Evolutionary conservation across 1,140 invertebrate species (phyloP), one percentile per base, ranked within the genome.

Genomic region (Drosophila pectinifera): DNA sequence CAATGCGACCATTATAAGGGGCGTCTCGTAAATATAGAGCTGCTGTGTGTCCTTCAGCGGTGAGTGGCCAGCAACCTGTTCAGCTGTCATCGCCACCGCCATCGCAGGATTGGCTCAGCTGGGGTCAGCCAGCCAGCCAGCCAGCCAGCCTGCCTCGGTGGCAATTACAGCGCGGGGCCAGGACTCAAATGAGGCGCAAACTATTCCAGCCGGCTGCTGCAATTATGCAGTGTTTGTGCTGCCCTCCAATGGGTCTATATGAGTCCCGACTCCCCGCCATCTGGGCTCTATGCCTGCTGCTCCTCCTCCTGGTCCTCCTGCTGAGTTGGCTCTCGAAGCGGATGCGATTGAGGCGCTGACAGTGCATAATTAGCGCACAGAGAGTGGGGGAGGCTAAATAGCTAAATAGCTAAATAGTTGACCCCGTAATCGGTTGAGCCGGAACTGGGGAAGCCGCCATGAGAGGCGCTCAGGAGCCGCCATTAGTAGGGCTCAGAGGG

Each of bases 1-100:
- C 78, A 86, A 86, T 86, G 78, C 73, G 38, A 36, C 74, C 78
- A 70, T 70, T 80, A 69, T 70, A n/a, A n/a, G 61, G 43, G 58
- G 74, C 56, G 73, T 70, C 76, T 85, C 68, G 64, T 70, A 85
- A 73, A 78, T 72, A 72, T 73, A 61, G 54, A 36, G 59, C 54
- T 48, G 39, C 1, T 7, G 16, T 51, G 67, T 45, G 63, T 73
- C 56, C 51, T 84, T 80, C 26, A 76, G 72, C 76, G 48, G 51
- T 72, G 68, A 72, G 68, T 72, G 68, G 68, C 43, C 77, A 36
- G 11, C 48, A 49, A 31, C 26, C 54, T 48, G 46, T 57, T 41
- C 18, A 22, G 16, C 22, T 56, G 48, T 59, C 48, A 59, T 65
- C 62, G n/a, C n/a, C n/a, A n/a, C n/a, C n/a, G n/a, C n/a, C n/a